phyloP scores from a whole-genome alignment of 2,888 invertebrate species.

The Pachycephus smyrnensis region DNA sequence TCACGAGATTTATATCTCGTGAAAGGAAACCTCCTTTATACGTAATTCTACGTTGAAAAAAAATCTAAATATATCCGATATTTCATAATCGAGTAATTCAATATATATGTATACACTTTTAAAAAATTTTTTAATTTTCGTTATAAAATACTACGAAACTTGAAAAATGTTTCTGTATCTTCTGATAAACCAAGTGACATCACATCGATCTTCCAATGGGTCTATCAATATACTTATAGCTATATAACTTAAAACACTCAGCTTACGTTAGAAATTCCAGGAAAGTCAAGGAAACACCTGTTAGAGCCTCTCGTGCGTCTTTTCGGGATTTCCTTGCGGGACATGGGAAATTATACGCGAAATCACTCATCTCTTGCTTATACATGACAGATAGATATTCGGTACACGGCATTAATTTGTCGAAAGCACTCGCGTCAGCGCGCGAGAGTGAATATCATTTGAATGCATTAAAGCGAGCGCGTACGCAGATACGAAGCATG shows the following conservation, averaged over 20 bases:
- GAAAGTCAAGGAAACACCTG: not conserved
- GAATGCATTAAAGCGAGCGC: conserved; percentile 49
- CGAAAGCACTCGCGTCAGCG: conserved; percentile 52
- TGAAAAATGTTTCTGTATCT: not conserved
- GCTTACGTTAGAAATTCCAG: not conserved
- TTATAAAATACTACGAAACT: not conserved
- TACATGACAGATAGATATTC: conserved; percentile 43
- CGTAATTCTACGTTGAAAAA: not conserved
- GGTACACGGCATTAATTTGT: conserved; percentile 55
- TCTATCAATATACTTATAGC: not conserved
- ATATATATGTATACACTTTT: not conserved
- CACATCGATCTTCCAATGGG: not conserved
- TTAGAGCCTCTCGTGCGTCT: not conserved
- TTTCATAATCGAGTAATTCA: not conserved
- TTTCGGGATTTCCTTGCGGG: not conserved
- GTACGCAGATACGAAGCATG: not conserved
- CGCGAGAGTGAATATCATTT: conserved; percentile 55
- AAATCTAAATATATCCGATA: not conserved
- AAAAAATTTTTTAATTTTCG: not conserved
- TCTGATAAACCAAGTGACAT: not conserved
- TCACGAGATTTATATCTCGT: not conserved
- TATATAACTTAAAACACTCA: not conserved
- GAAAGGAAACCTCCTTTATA: not conserved
- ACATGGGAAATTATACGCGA: not conserved
- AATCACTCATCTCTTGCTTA: conserved; percentile 1